phyloP scores from a whole-genome alignment of 2,113 vertebrate species.

The Sinosuthora webbiana region DNA sequence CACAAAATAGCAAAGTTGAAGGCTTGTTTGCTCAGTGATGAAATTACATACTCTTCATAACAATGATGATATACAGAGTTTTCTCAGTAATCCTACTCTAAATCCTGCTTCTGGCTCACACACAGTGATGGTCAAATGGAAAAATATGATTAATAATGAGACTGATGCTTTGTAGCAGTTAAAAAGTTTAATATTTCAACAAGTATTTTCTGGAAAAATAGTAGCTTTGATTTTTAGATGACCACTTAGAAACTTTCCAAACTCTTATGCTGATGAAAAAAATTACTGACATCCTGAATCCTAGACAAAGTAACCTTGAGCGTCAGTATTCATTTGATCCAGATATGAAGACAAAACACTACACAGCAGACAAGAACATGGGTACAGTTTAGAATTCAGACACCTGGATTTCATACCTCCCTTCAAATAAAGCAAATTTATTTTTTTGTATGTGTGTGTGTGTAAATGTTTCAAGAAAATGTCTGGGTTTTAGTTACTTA shows the following conservation, averaged over 20 bases:
- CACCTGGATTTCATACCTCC: rapidly evolving
- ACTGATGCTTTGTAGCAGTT: background rate
- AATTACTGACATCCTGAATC: background rate
- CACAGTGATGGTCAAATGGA: background rate
- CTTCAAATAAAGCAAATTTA: background rate
- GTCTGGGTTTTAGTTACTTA: rapidly evolving
- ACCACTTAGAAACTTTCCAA: background rate
- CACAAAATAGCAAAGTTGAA: background rate
- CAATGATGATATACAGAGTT: background rate
- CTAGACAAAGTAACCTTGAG: background rate
- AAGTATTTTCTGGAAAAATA: background rate
- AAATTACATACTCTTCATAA: background rate
- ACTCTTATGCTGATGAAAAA: background rate
- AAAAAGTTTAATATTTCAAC: background rate
- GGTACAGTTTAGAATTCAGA: background rate
- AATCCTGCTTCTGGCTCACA: background rate
- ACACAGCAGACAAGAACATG: background rate
- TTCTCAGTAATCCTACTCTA: background rate
- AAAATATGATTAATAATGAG: background rate
- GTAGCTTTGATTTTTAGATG: background rate
- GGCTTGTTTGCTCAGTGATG: background rate
- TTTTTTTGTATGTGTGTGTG: background rate
- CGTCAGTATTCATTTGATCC: background rate
- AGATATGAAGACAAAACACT: background rate
- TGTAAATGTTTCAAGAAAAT: background rate